These are phyloP conservation scores for Geodia barretti DNA, from an alignment of 37 sponge, comb jelly and placozoan genomes.

Conservation along the genomic window DNA sequence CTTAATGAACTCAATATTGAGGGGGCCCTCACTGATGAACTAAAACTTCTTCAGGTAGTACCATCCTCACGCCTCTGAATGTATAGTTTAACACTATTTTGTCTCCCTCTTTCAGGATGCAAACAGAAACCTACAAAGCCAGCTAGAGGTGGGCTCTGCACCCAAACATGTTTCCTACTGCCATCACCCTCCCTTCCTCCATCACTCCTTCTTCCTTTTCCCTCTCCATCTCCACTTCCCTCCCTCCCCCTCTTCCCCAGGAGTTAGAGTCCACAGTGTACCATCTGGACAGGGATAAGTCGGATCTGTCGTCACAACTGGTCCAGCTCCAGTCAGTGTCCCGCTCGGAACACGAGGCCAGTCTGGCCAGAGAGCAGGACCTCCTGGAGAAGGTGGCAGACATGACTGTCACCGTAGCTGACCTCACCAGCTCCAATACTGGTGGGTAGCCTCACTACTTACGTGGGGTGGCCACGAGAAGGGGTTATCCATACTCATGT, in stretches of 20 bases:
- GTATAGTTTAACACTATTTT: no score
- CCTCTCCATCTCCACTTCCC: not conserved
- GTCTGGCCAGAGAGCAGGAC: conserved; percentile 30
- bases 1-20: conserved; percentile 46
- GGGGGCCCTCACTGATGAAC: conserved; percentile 75
- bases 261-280: conserved; percentile 28
- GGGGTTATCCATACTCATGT: no score
- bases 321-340: conserved; percentile 47
- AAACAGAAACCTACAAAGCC: no score
- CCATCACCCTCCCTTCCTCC: not conserved
- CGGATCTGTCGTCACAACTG: conserved; percentile 29
- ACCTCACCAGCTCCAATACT: conserved; percentile 58
- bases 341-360: conserved; percentile 24
- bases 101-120: not conserved
- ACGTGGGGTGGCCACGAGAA: no score
- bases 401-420: conserved; percentile 42
- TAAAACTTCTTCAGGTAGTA: conserved; percentile 47
- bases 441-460: conserved; percentile 11
- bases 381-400: conserved; percentile 44
- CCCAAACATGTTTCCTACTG: not conserved
- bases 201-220: not conserved
- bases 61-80: no score
- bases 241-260: conserved; percentile 2
- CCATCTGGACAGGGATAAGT: conserved; percentile 19
- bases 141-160: no score